Evolutionary conservation across 2,797 vertebrate genomes (phyloP), one percentile per base, ranked within the genome.

Genomic region (Limnodromus scolopaceus): DNA sequence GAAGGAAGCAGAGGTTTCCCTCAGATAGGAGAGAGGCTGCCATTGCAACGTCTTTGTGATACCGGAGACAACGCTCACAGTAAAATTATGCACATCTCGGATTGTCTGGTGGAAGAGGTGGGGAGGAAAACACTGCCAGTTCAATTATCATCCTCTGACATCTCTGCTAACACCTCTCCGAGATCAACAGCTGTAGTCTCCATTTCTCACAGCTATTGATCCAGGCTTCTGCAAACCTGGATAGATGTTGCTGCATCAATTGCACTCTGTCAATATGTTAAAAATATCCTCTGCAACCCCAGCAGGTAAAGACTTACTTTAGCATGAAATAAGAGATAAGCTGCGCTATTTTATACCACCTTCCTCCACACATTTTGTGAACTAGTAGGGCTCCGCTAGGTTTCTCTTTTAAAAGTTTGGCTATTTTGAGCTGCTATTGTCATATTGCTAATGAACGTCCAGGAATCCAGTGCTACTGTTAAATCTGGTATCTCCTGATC

Each of bases 151-250:
- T 30, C 84, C 84, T 54, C 69, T 95, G 91, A 94, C 71, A 86
- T 89, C 84, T 93, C 82, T 68, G 53, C 94, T 94, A 75, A 91
- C 87, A 69, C 57, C 57, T 55, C 45, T 64, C 53, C 0, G 14
- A 58, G 53, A 39, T 8, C 41, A 92, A 61, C 49, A 89, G 79
- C 81, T 84, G 84, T 65, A 53, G 16, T 68, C 53, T 60, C 38
- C 8, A 2, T 87, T 95, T 76, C 84, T 91, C 84, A 80, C 92
- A 84, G 82, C 65, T 95, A 92, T 92, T 86, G 96, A 94, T 93
- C 51, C 28, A 55, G 49, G 34, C 49, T 55, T 57, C 82, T 80
- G 61, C 72, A 81, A 71, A 81, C 17, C 49, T 77, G 49, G 57
- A 75, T 39, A 64, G 79, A 79, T 30, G 17, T 34, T 93, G 34